Base-by-base conservation (phyloP, 2,113 vertebrate genomes). In the Strigops habroptila region DNA sequence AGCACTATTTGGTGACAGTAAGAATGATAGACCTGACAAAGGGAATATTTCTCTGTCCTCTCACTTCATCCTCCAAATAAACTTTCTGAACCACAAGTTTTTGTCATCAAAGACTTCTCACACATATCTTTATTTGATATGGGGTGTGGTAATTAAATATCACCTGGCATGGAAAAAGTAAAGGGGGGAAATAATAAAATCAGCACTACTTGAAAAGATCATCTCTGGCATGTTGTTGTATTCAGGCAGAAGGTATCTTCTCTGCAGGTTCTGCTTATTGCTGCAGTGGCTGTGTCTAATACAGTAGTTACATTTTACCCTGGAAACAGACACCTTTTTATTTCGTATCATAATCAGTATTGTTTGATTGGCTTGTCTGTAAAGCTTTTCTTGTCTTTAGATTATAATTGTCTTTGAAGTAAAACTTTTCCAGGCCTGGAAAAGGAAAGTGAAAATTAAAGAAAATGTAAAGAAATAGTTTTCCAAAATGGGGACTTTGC, bases 241-340 rank as follows among this genome's bases (percentile, higher is more conserved):
- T 44, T 80, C 17, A 46, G 60, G 39, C 21, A 91, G 35, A 88
- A 80, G 33, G n/a, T 43, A 4, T 43, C 37, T 60, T 63, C 4
- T 4, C n/a, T 80, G 41, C n/a, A 53, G 14, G 6, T 82, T 91
- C 55, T 81, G 39, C 83, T 89, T 59, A 44, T 81, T 86, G 30
- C 37, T 43, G 23, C 25, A 51, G 35, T 79, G 10, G 6, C 25
- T 2, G 1, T 67, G 24, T 90, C 65, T 79, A 51, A 43, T 62
- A 49, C 10, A 64, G 35, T 62, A 49, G 41, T 71, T 92, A n/a
- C 9, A 12, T 77, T 96, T 95, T 94, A 65, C 64, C 51, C 33
- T 91, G 86, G 92, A 94, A 96, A 95, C 86, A 68, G 88, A 68
- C 15, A 82, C 88, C 68, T 44, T 93, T 87, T 88, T 84, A 52